Base-by-base conservation (phyloP, 2,113 vertebrate genomes). In the Lamprotornis superbus region DNA sequence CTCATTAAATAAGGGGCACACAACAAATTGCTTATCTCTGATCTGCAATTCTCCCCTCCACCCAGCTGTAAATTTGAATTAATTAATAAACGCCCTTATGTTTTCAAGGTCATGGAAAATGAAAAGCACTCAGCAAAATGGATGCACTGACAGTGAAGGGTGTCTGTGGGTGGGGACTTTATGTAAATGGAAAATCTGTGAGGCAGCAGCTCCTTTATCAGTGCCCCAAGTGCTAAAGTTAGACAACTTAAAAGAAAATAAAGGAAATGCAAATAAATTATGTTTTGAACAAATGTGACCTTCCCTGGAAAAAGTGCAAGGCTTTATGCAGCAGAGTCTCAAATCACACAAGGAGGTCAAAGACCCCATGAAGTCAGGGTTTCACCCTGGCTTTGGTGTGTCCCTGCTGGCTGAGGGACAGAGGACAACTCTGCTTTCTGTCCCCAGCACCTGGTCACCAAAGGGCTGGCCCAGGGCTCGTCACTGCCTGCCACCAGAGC, bases 41-140 rank as follows among this genome's bases (percentile, higher is more conserved):
- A 89, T 87, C 83, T 91, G 92, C 83, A 94, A 89, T 96, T 93
- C 88, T 93, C 87, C 53, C 77, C 70, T 97, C 91, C 96, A 96
- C 76, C 83, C 95, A 95, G 87, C 89, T 95, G 96, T 91, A 92
- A 96, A 95, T 91, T 9, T 61, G 86, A 94, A 94, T 93, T 96
- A 94, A 96, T 95, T 95, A 96, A 88, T 95, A 89, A 95, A 92
- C 0, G 27, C 42, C 87, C 91, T 93, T 31, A 78, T 67, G 69
- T 89, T 94, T 95, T 94, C 92, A 96, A 96, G 95, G 96, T 95
- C 95, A 96, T 5, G n/a, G 89, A 55, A 92, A 96, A 95, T 92
- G 67, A 97, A 94, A 96, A 59, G 83, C 89, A 80, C 74, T 77
- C 91, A 79, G 80, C 61, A 95, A 89, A 94, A 89, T 28, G 61